Evolutionary conservation across 2,113 vertebrate genomes (phyloP).

Genomic region (Malurus alboscapulatus): DNA sequence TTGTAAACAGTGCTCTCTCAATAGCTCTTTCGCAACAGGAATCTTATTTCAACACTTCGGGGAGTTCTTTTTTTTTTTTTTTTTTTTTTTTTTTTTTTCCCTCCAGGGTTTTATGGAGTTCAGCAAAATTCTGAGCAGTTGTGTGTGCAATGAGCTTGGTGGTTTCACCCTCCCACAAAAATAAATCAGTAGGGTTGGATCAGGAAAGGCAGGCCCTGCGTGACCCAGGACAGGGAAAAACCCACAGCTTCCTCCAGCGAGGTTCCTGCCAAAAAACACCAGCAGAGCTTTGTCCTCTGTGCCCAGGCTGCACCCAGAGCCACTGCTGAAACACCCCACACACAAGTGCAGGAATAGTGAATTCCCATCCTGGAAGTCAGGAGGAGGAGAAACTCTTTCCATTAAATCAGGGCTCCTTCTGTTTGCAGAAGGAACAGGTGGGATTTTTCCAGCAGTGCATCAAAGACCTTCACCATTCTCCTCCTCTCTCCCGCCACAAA

Average conservation of each 20-base stretch:
- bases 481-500: background rate
- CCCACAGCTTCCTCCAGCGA: background rate
- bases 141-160: background rate
- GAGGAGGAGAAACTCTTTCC: background rate
- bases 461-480: background rate
- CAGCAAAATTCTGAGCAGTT: slow-evolving; percentile 11
- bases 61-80: background rate
- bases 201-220: background rate
- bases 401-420: background rate
- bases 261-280: background rate
- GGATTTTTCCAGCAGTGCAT: background rate
- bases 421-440: background rate
- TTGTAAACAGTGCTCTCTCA: slow-evolving; percentile 19
- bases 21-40: slow-evolving; percentile 31
- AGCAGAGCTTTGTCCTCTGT: background rate
- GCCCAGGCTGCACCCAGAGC: background rate
- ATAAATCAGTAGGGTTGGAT: slow-evolving; percentile 11
- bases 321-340: background rate
- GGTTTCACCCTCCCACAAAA: background rate
- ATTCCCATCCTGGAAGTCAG: background rate
- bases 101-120: slow-evolving; percentile 19
- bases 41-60: slow-evolving; percentile 45
- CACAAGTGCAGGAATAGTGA: background rate
- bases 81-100: background rate
- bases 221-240: background rate